A percentile compares a stretch with the other conserved stretches of the same genome.
Evolutionary conservation across 2,113 vertebrate genomes (phyloP).

Genomic region (Arvicanthis niloticus): DNA sequence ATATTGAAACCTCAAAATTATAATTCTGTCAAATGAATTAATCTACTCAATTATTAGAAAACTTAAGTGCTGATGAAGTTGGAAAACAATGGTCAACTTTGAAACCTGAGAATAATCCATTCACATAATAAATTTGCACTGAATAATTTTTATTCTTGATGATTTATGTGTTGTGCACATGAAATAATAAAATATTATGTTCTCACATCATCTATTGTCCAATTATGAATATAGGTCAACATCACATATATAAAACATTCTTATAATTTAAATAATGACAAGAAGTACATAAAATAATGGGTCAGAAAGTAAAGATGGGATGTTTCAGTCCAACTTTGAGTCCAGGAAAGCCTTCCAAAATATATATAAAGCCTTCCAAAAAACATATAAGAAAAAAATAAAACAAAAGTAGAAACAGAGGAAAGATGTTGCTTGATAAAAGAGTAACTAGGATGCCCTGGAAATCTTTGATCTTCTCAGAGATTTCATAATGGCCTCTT

Average conservation of each 20-base stretch:
- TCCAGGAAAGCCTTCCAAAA: neutral
- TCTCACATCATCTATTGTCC: neutral
- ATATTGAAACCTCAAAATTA: neutral
- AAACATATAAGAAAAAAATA: neutral
- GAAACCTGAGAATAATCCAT: neutral
- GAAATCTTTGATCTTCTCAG: neutral
- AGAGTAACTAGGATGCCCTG: neutral
- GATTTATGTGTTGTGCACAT: neutral
- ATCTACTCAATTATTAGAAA: neutral
- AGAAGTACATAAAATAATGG: neutral
- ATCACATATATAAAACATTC: neutral
- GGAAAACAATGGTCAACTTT: neutral
- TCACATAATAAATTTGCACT: neutral
- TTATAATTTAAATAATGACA: too few relatives aligned
- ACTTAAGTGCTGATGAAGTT: neutral
- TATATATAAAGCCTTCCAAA: neutral
- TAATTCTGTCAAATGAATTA: neutral
- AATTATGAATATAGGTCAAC: neutral
- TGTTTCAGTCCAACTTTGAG: neutral
- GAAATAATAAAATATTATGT: neutral
- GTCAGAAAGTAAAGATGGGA: neutral
- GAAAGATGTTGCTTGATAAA: neutral
- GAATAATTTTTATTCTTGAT: neutral
- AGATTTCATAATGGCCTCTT: slow-evolving; percentile 65
- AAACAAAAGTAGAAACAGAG: neutral